Conservation (phyloP, 2,888 invertebrate genomes). For the Meandrusa payeni region DNA sequence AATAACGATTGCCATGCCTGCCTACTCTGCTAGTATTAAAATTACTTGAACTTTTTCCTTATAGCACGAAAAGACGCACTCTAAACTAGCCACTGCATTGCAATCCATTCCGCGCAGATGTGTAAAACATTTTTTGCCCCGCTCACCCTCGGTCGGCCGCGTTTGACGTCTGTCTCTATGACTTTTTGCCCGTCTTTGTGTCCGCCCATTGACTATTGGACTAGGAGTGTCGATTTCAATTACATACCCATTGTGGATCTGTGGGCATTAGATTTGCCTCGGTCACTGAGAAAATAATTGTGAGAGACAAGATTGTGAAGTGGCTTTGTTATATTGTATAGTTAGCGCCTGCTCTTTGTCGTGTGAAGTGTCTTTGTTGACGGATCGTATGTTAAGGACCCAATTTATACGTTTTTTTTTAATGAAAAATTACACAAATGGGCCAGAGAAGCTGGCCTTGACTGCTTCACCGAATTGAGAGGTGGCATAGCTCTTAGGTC, state of each 20-base stretch:
- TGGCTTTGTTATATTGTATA: background rate
- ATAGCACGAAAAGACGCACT: slow-evolving; percentile 28
- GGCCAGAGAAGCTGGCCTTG: no score
- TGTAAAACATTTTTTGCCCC: slow-evolving; percentile 44
- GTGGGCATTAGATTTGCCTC: slow-evolving; percentile 33
- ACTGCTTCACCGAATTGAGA: no score
- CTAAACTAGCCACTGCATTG: slow-evolving; percentile 21
- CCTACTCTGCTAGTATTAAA: no score
- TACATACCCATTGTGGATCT: slow-evolving; percentile 46
- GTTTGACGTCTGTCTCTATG: slow-evolving; percentile 22
- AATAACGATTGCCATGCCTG: no score
- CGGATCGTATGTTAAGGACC: background rate
- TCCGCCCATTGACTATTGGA: slow-evolving; percentile 33
- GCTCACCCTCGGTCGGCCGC: slow-evolving; percentile 26
- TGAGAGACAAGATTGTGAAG: slow-evolving; percentile 21
- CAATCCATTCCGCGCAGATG: slow-evolving; percentile 45
- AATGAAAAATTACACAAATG: no score
- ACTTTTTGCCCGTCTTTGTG: slow-evolving; percentile 34
- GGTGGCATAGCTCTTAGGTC: no score
- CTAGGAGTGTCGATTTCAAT: slow-evolving; percentile 59
- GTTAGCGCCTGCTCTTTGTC: slow-evolving; percentile 24
- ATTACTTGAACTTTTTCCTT: no score
- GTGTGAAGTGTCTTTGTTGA: slow-evolving; percentile 13
- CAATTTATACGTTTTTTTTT: slow-evolving; percentile 8
- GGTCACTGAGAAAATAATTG: slow-evolving; percentile 28